phyloP scores from a whole-genome alignment of 2,113 vertebrate species.

The Petroica traversi region DNA sequence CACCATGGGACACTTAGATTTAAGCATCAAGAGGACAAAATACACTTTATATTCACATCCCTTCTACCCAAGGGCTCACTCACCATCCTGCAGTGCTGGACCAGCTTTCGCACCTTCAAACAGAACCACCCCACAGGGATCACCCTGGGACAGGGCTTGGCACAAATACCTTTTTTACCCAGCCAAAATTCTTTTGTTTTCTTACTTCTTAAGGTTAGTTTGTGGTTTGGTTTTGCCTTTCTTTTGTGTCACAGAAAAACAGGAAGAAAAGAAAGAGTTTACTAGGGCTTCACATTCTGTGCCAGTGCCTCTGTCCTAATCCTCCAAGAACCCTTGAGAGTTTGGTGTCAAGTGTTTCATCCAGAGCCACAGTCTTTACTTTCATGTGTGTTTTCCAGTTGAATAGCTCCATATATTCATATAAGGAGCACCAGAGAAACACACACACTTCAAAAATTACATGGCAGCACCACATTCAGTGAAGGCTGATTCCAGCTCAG shows the following conservation, averaged over 20 bases:
- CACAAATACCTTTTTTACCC: neutral
- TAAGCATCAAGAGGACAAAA: neutral
- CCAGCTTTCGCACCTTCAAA: neutral
- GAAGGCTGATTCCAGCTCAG: neutral
- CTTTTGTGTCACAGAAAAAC: neutral
- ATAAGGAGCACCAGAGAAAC: neutral
- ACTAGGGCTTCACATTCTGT: neutral
- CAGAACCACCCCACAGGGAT: neutral
- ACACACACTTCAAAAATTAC: neutral
- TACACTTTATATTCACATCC: neutral
- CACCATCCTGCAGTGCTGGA: neutral
- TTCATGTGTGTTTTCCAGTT: neutral
- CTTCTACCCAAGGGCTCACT: neutral
- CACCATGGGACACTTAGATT: accelerated
- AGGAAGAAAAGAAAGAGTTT: neutral
- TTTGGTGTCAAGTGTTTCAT: neutral
- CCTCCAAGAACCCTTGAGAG: neutral
- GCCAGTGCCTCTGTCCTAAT: neutral
- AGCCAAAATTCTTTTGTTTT: neutral
- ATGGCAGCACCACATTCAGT: neutral
- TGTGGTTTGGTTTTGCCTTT: neutral
- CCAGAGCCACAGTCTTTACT: neutral
- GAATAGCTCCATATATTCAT: neutral
- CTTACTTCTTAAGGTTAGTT: neutral
- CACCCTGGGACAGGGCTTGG: neutral